Evolutionary conservation across 2,888 invertebrate species (phyloP), one percentile per base, ranked within the genome.

Genomic region (Rugalucina vietnamica): DNA sequence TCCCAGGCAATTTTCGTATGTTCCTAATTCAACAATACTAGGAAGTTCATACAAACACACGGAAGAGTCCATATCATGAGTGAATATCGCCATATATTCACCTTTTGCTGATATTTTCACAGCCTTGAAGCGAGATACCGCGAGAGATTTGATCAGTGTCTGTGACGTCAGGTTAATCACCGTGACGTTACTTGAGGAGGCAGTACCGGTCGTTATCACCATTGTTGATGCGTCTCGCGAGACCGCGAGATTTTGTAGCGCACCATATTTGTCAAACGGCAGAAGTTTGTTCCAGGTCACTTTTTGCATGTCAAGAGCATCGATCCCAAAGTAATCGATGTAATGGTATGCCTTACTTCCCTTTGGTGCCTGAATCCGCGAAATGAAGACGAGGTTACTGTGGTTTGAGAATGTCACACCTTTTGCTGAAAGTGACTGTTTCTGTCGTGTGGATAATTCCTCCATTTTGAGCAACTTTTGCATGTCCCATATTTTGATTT

Each of bases 311-410:
- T 88, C 82, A 24, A 88, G 75, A 2, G 81, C 78, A 36, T 92
- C 92, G 18, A 93, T 83, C 3, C 92, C 91, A 77, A 91, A 93
- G 72, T 86, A 90, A 79, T 91, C 91, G 43, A 91, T 86, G 78
- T 83, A 90, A 75, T 91, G 90, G 79, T 91, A 92, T 1, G 89
- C 90, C 49, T 84, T 84, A 14, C 81, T 82, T 69, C 86, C 89
- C 76, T 89, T 89, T 21, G 82, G 88, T n/a, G 85, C 82, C 24
- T 82, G 76, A 1, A 88, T 84, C 14, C 82, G 81, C 0, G 84
- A 82, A 50, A 88, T 36, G 50, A 88, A 88, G 29, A 86, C 73
- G 1, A 81, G 34, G 60, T 84, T 88, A 50, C 86, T 86, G 29
- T 86, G 80, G 29, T 73, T 86, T 0, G 84, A 82, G 49, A 84